Conservation (phyloP, 2,113 vertebrate species). For the Larimichthys polyactis region DNA sequence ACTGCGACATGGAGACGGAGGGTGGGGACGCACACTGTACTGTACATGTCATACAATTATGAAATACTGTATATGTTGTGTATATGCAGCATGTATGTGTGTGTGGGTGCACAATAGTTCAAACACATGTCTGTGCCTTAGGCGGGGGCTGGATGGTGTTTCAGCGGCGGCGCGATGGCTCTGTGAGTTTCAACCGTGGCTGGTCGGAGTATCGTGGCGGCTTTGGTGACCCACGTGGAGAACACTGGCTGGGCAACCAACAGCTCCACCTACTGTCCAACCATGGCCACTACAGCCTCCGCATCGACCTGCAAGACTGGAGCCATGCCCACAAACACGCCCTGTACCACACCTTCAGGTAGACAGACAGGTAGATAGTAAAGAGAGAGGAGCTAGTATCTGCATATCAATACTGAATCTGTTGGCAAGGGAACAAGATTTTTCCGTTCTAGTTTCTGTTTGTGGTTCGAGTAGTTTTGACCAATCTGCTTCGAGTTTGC, state of each 20-base stretch:
- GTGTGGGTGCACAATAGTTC: too few species aligned
- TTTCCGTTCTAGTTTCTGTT: too few species aligned
- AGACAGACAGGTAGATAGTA: background rate
- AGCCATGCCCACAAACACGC: conserved; percentile 84
- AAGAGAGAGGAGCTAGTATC: background rate
- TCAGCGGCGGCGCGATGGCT: conserved; percentile 85
- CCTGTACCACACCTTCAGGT: conserved; percentile 89
- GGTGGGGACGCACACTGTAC: conserved; percentile 71
- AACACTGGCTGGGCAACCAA: conserved; percentile 90
- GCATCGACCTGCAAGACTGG: conserved; percentile 90
- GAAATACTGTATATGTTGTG: background rate
- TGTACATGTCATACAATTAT: background rate
- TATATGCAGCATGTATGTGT: background rate
- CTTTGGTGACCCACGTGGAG: conserved; percentile 83
- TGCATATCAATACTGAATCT: too few species aligned
- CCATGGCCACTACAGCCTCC: conserved; percentile 85
- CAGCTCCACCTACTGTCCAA: conserved; percentile 86
- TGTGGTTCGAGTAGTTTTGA: too few species aligned
- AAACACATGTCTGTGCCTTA: conserved; percentile 45
- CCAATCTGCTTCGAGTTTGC: too few species aligned
- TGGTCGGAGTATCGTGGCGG: conserved; percentile 88
- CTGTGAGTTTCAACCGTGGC: conserved; percentile 86
- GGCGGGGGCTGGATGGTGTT: conserved; percentile 90
- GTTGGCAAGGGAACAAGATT: too few species aligned
- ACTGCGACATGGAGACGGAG: conserved; percentile 90